Conservation (phyloP, 2,888 invertebrate genomes). For the Philonicus albiceps region DNA sequence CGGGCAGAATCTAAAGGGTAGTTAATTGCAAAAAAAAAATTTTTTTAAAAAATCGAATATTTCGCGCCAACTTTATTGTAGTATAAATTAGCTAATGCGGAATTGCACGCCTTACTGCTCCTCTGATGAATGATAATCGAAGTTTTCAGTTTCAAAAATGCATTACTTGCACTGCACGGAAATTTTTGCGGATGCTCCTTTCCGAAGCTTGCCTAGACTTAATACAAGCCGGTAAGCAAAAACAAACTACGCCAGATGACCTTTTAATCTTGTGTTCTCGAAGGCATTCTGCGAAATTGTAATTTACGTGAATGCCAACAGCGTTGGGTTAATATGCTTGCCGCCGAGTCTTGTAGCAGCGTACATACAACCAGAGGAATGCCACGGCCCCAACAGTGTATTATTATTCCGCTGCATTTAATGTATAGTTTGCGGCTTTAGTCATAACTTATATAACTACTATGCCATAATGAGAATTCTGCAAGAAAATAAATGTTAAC, state of each 20-base stretch:
- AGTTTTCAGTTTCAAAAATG: not conserved
- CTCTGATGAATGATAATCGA: not conserved
- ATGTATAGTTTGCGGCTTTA: conserved; percentile 4
- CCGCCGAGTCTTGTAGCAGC: not conserved
- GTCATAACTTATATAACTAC: conserved; percentile 27
- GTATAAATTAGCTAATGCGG: not conserved
- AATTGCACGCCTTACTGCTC: not conserved
- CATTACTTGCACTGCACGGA: not conserved
- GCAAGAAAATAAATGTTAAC: conserved; percentile 25
- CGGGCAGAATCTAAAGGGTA: too few relatives aligned
- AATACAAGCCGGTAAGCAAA: not conserved
- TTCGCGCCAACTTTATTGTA: too few relatives aligned
- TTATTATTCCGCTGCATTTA: conserved; percentile 19
- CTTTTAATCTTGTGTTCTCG: not conserved
- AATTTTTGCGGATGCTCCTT: not conserved
- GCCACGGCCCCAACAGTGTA: not conserved
- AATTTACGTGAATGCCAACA: conserved; percentile 26
- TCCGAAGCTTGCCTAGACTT: not conserved
- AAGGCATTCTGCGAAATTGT: conserved; percentile 22
- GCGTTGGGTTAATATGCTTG: not conserved
- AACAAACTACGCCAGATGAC: conserved; percentile 1
- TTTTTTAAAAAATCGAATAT: too few relatives aligned
- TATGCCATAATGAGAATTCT: conserved; percentile 5
- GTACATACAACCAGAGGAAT: not conserved
- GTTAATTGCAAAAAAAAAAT: too few relatives aligned